A percentile compares a stretch with the other conserved stretches of the same genome.
phyloP scores from a whole-genome alignment of 2,797 vertebrate species.

The Spea hammondii region DNA sequence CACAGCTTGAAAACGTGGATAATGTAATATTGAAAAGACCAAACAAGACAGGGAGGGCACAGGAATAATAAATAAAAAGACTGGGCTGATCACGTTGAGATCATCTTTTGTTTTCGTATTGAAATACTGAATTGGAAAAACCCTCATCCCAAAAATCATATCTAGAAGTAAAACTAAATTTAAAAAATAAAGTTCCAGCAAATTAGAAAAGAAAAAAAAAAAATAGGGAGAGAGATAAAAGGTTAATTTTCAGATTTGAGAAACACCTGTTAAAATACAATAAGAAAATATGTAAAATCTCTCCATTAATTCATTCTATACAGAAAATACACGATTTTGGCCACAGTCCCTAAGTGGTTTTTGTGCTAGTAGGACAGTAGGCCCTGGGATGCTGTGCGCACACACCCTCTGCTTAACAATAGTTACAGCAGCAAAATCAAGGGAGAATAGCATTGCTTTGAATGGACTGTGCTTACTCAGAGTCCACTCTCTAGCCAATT shows the following conservation, averaged over 20 bases:
- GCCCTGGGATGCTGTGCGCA: conserved; percentile 75
- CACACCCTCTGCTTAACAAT: conserved; percentile 77
- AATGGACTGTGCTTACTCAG: conserved; percentile 53
- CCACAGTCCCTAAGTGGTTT: conserved; percentile 81
- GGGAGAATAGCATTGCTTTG: conserved; percentile 55
- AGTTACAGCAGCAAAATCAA: conserved; percentile 82
- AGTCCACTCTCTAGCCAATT: conserved; percentile 48
- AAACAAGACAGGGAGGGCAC: conserved; percentile 65
- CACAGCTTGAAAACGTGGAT: conserved; percentile 89
- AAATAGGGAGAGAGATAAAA: conserved; percentile 72
- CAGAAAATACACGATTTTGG: conserved; percentile 91
- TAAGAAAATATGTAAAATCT: conserved; percentile 99
- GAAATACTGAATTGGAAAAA: conserved; percentile 73
- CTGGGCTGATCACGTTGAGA: conserved; percentile 71
- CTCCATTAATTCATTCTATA: conserved; percentile 98
- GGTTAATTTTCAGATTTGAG: conserved; percentile 78
- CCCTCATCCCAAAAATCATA: conserved; percentile 40
- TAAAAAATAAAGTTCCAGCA: background rate
- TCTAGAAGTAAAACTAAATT: conserved; percentile 20
- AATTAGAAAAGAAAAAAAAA: conserved; percentile 10
- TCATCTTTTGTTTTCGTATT: conserved; percentile 62
- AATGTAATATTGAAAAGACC: conserved; percentile 82
- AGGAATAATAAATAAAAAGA: conserved; percentile 56
- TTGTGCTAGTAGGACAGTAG: conserved; percentile 88
- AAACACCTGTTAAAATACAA: conserved; percentile 94